Evolutionary conservation across 2,797 vertebrate species (phyloP).

Genomic region (Enteromius paludinosus): DNA sequence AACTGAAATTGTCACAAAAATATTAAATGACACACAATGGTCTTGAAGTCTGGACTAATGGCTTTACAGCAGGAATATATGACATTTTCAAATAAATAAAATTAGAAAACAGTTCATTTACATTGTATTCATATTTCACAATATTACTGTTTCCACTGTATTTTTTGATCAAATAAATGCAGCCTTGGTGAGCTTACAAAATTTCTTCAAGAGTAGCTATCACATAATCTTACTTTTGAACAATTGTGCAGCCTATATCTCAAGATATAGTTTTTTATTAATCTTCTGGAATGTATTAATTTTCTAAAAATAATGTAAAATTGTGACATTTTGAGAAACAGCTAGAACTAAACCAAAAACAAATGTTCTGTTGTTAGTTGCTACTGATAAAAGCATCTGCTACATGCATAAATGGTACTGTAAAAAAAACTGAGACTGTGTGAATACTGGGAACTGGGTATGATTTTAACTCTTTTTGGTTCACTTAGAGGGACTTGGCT

Average conservation of each 20-base stretch:
- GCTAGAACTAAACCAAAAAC: neutral
- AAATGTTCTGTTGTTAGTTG: neutral
- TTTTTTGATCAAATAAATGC: neutral
- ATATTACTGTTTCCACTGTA: neutral
- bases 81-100: neutral
- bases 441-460: neutral
- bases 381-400: neutral
- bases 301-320: neutral
- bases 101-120: neutral
- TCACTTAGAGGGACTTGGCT: neutral
- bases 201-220: neutral
- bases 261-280: neutral
- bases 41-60: neutral
- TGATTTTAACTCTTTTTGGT: neutral
- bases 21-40: neutral
- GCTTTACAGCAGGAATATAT: neutral
- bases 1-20: neutral
- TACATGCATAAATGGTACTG: neutral
- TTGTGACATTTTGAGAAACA: neutral
- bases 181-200: neutral
- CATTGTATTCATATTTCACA: neutral
- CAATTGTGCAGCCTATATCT: neutral
- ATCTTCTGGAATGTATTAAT: neutral
- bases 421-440: neutral
- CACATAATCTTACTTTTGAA: neutral